A percentile compares a stretch with the other conserved stretches of the same genome.
Conservation (phyloP, 2,113 vertebrate genomes). For the Shinisaurus crocodilurus region DNA sequence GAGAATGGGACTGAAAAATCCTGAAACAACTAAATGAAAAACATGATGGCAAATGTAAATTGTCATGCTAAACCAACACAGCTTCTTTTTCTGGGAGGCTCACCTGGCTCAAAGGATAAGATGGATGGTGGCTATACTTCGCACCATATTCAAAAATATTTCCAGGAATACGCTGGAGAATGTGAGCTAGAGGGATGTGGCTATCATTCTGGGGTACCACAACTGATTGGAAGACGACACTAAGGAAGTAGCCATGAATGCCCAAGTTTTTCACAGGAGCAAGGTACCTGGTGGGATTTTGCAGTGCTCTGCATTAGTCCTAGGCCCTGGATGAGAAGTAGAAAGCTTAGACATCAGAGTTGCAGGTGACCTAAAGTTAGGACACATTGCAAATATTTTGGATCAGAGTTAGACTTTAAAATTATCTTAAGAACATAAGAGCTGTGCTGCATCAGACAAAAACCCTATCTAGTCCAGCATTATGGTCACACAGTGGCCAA, state of each 20-base stretch:
- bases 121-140: neutral
- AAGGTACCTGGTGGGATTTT: too few relatives aligned
- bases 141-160: neutral
- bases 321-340: too few relatives aligned
- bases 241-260: neutral
- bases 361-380: too few relatives aligned
- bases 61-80: neutral
- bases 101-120: neutral
- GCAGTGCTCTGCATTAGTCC: too few relatives aligned
- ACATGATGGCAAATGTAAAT: neutral
- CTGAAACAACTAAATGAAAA: neutral
- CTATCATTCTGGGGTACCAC: neutral
- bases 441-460: too few relatives aligned
- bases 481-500: too few relatives aligned
- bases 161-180: neutral
- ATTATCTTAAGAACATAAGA: too few relatives aligned
- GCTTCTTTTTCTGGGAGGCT: neutral
- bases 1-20: neutral
- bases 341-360: too few relatives aligned
- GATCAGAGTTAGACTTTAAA: too few relatives aligned
- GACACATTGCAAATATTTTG: too few relatives aligned
- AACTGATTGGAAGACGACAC: neutral
- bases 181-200: neutral
- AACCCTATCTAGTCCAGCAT: too few relatives aligned
- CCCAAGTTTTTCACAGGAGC: neutral